Evolutionary conservation across 2,113 vertebrate species (phyloP).

Genomic region (Triplophysa rosa): DNA sequence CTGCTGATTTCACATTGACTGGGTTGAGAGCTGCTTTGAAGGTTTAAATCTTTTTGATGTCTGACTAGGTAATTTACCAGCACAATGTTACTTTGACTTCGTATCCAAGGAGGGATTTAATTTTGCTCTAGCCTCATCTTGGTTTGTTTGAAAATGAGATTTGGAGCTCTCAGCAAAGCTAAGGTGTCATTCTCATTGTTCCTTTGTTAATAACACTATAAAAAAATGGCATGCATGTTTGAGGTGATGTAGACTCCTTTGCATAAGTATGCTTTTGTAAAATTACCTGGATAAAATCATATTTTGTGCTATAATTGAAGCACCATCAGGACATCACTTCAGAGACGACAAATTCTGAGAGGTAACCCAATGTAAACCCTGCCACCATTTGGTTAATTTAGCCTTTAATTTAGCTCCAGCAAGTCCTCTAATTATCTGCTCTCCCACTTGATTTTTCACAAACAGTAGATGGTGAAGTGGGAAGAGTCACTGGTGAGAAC

Average conservation of each 20-base stretch:
- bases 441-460: background rate
- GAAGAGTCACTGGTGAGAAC: conserved; percentile 5
- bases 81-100: background rate
- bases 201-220: background rate
- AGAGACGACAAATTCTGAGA: background rate
- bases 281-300: background rate
- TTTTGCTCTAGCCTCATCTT: background rate
- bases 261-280: background rate
- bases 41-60: conserved; percentile 6
- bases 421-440: conserved; percentile 15
- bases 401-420: background rate
- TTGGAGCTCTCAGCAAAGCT: background rate
- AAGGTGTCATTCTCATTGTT: background rate
- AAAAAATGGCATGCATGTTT: background rate
- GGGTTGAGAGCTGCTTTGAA: background rate
- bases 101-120: background rate
- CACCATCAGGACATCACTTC: background rate
- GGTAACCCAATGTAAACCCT: background rate
- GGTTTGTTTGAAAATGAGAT: background rate
- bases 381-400: background rate
- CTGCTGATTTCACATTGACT: background rate
- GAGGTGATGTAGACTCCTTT: background rate
- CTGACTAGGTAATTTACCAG: background rate
- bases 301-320: background rate
- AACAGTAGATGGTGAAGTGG: background rate